Base-by-base conservation (phyloP, 2,888 invertebrate species). In the Phortica okadai region DNA sequence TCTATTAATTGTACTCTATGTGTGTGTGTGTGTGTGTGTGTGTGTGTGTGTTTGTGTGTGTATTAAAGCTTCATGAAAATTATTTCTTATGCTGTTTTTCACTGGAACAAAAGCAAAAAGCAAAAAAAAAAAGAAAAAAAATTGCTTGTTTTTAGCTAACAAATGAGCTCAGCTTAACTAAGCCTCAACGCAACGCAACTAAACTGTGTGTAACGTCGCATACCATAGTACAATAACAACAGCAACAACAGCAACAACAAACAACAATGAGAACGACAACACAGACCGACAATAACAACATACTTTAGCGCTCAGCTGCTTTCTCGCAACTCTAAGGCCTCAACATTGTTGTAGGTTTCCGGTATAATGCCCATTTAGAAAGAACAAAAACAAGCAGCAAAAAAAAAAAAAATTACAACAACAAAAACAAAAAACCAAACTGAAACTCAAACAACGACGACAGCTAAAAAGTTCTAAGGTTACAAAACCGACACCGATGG, bases 291-390 rank as follows among this genome's bases (percentile, higher is more conserved):
- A 33, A 33, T 33, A 84, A 84, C 78, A 77, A 64, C 82, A 80
- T 83, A 83, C 76, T 67, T 69, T 3, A 75, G 16, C 74, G 76
- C 83, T 88, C 85, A 88, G 88, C 85, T 85, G 85, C 81, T 82
- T 83, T 80, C 77, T 70, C 77, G 25, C 67, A 33, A 67, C 16
- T 59, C n/a, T 59, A 59, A 59, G 58, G 50, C 50, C 54, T 69
- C 42, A 33, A 50, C 44, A 79, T 76, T 83, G 85, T 84, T 88
- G 87, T 81, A 80, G 84, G 87, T 85, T 88, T 85, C 88, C 85
- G 85, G 85, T 87, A 85, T 87, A 85, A 87, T 88, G 87, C 82
- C 81, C 87, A 86, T 86, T 85, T 85, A 86, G 82, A 85, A 88
- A 16, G 80, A 86, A 78, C 79, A 84, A 78, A 79, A 83, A 83